A percentile compares a stretch with the other conserved stretches of the same genome.
phyloP scores from a whole-genome alignment of 1,140 invertebrate genomes.

The Bombyx mori region ASM3026992v2 NC_085125.1:2820501-2821000 shows the following conservation, averaged over 20 bases:
- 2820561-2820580: too few species aligned
- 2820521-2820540: too few species aligned
- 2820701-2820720: conserved; percentile 53
- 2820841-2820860: conserved; percentile 1
- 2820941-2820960: too few species aligned
- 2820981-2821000: too few species aligned
- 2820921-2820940: too few species aligned
- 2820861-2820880: not conserved
- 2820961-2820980: too few species aligned
- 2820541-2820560: too few species aligned
- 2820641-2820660: not conserved
- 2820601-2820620: too few species aligned
- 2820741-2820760: conserved; percentile 70
- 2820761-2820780: conserved; percentile 65
- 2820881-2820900: not conserved
- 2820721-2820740: conserved; percentile 67
- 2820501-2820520: too few species aligned
- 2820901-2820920: too few species aligned
- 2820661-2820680: conserved; percentile 41
- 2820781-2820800: conserved; percentile 69
- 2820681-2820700: conserved; percentile 69
- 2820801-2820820: conserved; percentile 57
- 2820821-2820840: conserved; percentile 71
- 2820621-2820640: too few species aligned
- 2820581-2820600: too few species aligned